Conservation (phyloP, 2,888 invertebrate genomes). For the Cryptophagus acutangulus region DNA sequence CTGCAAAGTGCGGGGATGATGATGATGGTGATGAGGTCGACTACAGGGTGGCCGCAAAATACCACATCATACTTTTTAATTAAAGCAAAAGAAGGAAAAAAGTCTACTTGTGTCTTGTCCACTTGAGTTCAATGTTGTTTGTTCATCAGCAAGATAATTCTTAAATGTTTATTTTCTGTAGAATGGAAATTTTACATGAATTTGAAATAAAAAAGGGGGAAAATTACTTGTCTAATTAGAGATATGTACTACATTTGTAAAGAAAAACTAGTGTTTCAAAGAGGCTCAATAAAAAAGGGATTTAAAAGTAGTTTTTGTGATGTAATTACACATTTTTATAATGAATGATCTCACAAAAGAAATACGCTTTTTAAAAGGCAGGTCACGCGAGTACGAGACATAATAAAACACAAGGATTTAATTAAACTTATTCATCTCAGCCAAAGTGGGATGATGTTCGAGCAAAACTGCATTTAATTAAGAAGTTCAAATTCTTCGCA, state of each 20-base stretch:
- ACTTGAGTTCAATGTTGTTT: neutral
- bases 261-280: too few species aligned
- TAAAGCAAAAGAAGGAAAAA: slow-evolving; percentile 6
- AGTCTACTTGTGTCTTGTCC: neutral
- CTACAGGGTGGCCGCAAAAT: slow-evolving; percentile 19
- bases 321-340: slow-evolving; percentile 20
- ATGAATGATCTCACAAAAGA: slow-evolving; percentile 22
- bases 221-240: too few species aligned
- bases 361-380: slow-evolving; percentile 23
- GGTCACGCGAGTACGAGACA: slow-evolving; percentile 31
- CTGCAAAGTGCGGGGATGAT: too few species aligned
- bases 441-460: slow-evolving; percentile 45
- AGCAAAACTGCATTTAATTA: slow-evolving; percentile 50
- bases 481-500: slow-evolving; percentile 48
- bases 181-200: too few species aligned
- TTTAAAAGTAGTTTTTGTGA: slow-evolving; percentile 15
- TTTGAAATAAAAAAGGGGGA: too few species aligned
- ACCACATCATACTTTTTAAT: slow-evolving; percentile 21
- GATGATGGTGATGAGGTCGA: too few species aligned
- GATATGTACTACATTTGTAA: too few species aligned
- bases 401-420: slow-evolving; percentile 50
- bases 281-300: too few species aligned
- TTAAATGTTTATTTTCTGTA: too few species aligned
- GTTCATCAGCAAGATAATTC: too few species aligned
- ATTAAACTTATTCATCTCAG: slow-evolving; percentile 51